Percentiles rank a stretch among this genome's conserved stretches.
Conservation (phyloP, 1,140 invertebrate genomes). For the Amphibalanus amphitrite region DNA sequence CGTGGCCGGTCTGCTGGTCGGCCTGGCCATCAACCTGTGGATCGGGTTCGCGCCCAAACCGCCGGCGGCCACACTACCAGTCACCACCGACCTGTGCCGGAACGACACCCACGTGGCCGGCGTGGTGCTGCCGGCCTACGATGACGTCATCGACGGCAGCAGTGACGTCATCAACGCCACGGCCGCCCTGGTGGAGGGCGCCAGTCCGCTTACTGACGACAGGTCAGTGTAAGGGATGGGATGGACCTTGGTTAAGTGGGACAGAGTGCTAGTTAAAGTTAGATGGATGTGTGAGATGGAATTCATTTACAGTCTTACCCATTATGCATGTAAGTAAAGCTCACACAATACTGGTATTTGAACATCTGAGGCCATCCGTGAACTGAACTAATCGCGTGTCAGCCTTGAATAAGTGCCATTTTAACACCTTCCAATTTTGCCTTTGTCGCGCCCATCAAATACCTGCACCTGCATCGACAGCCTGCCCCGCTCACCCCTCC, state of each 20-base stretch:
- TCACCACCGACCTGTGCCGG: slow-evolving; percentile 25
- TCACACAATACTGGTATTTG: no score
- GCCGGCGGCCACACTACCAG: slow-evolving; percentile 32
- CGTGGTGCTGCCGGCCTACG: neutral
- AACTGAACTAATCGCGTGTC: no score
- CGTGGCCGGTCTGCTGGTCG: slow-evolving; percentile 40
- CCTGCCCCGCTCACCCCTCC: no score
- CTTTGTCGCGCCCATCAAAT: no score
- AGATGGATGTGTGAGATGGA: no score
- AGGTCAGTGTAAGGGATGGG: neutral
- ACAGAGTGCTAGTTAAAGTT: no score
- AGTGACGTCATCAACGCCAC: neutral
- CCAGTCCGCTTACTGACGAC: neutral
- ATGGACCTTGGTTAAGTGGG: no score
- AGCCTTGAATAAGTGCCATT: no score
- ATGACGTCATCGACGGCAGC: neutral
- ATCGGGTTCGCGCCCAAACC: slow-evolving; percentile 66
- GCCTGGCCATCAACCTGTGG: slow-evolving; percentile 52
- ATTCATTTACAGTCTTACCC: neutral
- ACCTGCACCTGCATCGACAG: no score
- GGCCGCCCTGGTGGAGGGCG: neutral
- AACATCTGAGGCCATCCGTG: no score
- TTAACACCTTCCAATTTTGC: no score
- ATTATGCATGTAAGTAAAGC: no score
- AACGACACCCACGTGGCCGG: neutral